A percentile compares a stretch with the other conserved stretches of the same genome.
phyloP scores from a whole-genome alignment of 2,113 vertebrate genomes.

The Sitta europaea region DNA sequence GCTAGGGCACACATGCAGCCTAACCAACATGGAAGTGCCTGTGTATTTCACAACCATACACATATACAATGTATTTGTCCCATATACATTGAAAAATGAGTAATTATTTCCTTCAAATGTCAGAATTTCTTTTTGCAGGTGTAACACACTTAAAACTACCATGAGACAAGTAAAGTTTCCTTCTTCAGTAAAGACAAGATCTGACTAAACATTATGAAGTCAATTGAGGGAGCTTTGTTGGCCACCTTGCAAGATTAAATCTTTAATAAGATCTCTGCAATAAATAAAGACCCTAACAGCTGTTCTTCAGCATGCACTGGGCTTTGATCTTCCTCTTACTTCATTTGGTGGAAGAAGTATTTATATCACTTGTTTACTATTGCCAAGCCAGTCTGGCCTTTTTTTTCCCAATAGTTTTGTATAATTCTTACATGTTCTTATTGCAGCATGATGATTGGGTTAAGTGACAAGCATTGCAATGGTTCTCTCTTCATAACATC shows the following conservation, averaged over 20 bases:
- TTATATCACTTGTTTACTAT: neutral
- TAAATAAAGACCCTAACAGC: neutral
- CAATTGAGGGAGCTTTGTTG: neutral
- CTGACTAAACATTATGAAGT: neutral
- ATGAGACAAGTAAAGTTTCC: neutral
- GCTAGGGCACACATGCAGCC: neutral
- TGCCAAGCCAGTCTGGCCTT: neutral
- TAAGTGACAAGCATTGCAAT: neutral
- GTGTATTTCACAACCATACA: neutral
- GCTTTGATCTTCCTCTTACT: constrained; percentile 25
- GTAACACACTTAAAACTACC: neutral
- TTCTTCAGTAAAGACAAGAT: neutral
- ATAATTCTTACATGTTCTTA: neutral
- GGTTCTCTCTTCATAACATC: neutral
- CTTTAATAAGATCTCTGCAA: neutral
- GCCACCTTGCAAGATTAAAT: neutral
- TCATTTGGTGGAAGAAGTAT: neutral
- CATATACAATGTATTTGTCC: neutral
- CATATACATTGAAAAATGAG: neutral
- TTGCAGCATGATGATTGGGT: neutral
- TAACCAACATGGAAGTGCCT: neutral
- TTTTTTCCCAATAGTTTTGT: neutral
- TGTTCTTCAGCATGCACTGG: neutral
- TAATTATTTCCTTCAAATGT: neutral
- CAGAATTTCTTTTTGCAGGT: neutral